Conservation (phyloP, 2,797 vertebrate species). For the Thamnophis elegans region DNA sequence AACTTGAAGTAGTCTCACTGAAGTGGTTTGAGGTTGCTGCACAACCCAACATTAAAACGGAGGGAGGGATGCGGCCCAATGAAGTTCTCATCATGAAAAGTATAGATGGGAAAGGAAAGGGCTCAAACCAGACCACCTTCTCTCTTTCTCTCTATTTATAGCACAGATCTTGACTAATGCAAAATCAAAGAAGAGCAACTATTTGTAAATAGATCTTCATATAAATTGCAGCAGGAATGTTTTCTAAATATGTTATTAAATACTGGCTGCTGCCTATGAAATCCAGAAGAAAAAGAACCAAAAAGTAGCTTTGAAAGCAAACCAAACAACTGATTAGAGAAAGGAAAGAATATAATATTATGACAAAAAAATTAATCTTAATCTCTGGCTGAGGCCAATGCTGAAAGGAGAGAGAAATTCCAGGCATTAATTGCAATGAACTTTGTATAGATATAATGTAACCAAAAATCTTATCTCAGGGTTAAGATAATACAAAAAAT, state of each 20-base stretch:
- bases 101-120: neutral
- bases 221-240: neutral
- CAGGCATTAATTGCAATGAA: conserved; percentile 31
- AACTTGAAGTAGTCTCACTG: neutral
- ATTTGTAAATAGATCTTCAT: neutral
- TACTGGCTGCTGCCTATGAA: neutral
- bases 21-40: conserved; percentile 13
- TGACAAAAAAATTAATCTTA: conserved; percentile 19
- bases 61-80: neutral
- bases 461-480: conserved; percentile 30
- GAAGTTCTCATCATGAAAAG: neutral
- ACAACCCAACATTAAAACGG: neutral
- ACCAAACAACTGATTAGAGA: neutral
- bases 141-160: neutral
- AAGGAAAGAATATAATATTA: neutral
- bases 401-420: conserved; percentile 11
- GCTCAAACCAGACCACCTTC: neutral
- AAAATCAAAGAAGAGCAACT: conserved; percentile 19
- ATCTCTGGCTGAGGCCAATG: neutral
- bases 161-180: neutral
- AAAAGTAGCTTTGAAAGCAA: conserved; percentile 22
- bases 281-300: neutral
- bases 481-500: conserved; percentile 11
- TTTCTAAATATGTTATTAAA: neutral
- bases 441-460: conserved; percentile 13